phyloP scores from a whole-genome alignment of 2,113 vertebrate species.

The Amblyopsis rosae region DNA sequence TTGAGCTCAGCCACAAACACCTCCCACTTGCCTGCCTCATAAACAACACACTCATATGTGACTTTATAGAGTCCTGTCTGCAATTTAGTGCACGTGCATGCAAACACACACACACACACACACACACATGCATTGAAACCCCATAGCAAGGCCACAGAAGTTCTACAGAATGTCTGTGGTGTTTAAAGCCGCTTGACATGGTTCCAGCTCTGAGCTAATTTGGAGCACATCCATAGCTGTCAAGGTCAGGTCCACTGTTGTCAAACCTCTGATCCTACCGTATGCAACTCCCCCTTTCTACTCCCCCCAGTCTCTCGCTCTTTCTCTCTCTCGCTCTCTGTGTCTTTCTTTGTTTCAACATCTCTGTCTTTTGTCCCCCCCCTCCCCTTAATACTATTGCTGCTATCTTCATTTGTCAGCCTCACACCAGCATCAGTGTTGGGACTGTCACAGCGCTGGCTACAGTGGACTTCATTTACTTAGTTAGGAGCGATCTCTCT shows the following conservation, averaged over 20 bases:
- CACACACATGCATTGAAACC: constrained; percentile 25
- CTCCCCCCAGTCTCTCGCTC: background rate
- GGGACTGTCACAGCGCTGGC: constrained; percentile 48
- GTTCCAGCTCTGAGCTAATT: constrained; percentile 61
- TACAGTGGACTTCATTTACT: constrained; percentile 63
- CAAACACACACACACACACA: constrained; percentile 16
- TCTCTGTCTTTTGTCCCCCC: constrained; percentile 1
- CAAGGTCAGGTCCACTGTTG: constrained; percentile 62
- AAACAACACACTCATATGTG: no score
- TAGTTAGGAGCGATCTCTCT: constrained; percentile 34
- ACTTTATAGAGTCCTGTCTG: background rate
- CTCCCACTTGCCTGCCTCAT: no score
- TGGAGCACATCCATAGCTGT: constrained; percentile 61
- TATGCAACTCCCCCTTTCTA: background rate
- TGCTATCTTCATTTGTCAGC: constrained; percentile 62
- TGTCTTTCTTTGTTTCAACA: constrained; percentile 1
- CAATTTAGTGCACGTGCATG: background rate
- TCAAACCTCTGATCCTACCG: constrained; percentile 57
- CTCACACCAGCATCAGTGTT: constrained; percentile 40
- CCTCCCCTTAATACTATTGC: background rate
- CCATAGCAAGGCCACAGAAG: constrained; percentile 32
- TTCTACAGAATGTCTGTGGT: constrained; percentile 49
- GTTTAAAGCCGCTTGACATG: constrained; percentile 66
- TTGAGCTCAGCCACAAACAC: constrained; percentile 43
- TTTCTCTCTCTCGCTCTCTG: constrained; percentile 5